These are phyloP conservation scores for Busseola fusca DNA, from an alignment of 2,888 invertebrate species.

Conservation along the genomic window DNA sequence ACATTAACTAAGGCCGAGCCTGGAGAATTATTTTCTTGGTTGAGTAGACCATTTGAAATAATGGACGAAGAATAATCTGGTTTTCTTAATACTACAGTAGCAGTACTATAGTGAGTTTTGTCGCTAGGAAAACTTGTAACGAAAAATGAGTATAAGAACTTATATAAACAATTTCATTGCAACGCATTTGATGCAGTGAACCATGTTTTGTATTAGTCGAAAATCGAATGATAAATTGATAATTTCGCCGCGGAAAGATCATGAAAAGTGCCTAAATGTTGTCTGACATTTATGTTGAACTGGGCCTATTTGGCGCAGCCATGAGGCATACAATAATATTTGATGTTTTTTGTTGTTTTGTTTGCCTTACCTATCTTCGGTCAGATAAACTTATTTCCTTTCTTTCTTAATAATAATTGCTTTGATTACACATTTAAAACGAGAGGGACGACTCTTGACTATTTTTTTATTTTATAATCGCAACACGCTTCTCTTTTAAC, in stretches of 20 bases:
- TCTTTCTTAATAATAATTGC: not conserved
- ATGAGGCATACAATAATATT: too few species aligned
- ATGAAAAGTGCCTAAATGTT: not conserved
- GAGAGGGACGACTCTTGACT: not conserved
- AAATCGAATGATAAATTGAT: not conserved
- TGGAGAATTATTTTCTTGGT: not conserved
- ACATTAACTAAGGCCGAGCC: constrained; percentile 19
- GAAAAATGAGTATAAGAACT: not conserved
- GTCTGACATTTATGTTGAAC: too few species aligned
- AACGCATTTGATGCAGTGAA: not conserved
- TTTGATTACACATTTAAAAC: not conserved
- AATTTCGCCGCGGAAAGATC: too few species aligned
- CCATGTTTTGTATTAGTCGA: not conserved
- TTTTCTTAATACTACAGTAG: too few species aligned
- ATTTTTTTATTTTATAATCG: not conserved
- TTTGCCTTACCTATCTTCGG: too few species aligned
- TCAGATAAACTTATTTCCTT: too few species aligned
- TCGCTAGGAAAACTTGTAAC: not conserved
- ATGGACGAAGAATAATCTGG: not conserved
- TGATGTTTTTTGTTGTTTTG: too few species aligned
- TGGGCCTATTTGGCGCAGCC: too few species aligned
- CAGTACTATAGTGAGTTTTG: not conserved
- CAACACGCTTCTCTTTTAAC: constrained; percentile 11
- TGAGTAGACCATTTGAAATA: constrained; percentile 7
- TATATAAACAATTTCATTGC: not conserved